Evolutionary conservation across 1,140 invertebrate species (phyloP).

Genomic region (Matsumurasca onukii): DNA sequence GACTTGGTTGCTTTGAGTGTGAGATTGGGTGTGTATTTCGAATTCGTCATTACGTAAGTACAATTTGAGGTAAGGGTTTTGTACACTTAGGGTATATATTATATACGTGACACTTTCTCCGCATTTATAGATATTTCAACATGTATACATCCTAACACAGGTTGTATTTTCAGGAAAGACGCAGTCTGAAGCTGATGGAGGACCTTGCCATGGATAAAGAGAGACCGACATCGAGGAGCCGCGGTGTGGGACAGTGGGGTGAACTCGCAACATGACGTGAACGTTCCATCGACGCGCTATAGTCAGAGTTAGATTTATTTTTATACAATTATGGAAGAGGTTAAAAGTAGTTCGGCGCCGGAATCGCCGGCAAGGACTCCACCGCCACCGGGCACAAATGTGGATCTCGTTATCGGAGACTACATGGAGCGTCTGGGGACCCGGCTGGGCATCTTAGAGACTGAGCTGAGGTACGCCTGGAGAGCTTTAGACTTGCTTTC

Average conservation of each 20-base stretch:
- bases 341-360: slow-evolving; percentile 32
- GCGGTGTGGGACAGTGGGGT: not conserved
- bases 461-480: slow-evolving; percentile 90
- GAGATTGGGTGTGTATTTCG: too few relatives aligned
- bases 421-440: slow-evolving; percentile 88
- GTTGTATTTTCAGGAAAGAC: not conserved
- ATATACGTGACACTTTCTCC: not conserved
- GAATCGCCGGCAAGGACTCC: slow-evolving; percentile 31
- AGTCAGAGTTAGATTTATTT: slow-evolving; percentile 26
- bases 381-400: slow-evolving; percentile 30
- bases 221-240: not conserved
- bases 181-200: not conserved
- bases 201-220: not conserved
- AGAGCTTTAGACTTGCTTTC: slow-evolving; percentile 85
- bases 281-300: not conserved
- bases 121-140: not conserved
- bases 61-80: too few relatives aligned
- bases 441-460: slow-evolving; percentile 81
- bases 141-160: not conserved
- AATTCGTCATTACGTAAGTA: too few relatives aligned
- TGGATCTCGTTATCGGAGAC: slow-evolving; percentile 63
- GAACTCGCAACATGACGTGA: slow-evolving; percentile 18
- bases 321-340: slow-evolving; percentile 29
- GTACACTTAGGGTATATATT: too few relatives aligned
- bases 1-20: too few relatives aligned